Conservation (phyloP, 2,797 vertebrate species). For the Anolis apletophallus region DNA sequence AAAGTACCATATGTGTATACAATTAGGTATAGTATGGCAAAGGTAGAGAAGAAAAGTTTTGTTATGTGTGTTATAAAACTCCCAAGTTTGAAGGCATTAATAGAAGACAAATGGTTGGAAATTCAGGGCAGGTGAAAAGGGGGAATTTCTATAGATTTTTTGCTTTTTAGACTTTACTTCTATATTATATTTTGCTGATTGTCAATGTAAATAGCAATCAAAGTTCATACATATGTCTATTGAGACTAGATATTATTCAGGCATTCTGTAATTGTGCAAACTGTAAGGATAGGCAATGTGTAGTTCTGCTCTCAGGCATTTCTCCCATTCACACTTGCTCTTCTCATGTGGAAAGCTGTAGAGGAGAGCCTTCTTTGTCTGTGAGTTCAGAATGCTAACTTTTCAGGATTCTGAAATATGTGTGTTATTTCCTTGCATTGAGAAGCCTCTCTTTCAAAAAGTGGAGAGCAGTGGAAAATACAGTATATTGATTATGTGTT, state of each 20-base stretch:
- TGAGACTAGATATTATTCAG: not conserved
- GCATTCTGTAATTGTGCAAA: not conserved
- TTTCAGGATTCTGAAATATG: not conserved
- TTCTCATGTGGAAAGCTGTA: not conserved
- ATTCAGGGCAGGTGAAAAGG: not conserved
- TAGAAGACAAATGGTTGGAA: not conserved
- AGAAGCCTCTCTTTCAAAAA: not conserved
- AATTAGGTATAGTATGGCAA: not conserved
- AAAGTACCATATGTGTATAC: not conserved
- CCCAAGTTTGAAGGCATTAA: not conserved
- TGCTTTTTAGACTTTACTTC: not conserved
- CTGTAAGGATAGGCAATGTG: not conserved
- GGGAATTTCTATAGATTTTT: not conserved
- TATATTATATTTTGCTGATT: not conserved
- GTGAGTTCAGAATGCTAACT: not conserved
- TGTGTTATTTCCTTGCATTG: not conserved
- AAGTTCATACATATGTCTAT: not conserved
- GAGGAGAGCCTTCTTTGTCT: not conserved
- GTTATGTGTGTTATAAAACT: not conserved
- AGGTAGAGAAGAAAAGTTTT: not conserved
- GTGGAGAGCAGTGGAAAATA: not conserved
- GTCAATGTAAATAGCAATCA: not conserved
- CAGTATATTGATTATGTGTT: too few species aligned
- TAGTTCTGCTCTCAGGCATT: not conserved
- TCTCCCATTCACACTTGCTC: not conserved